Percentiles rank a stretch among this genome's conserved stretches.
Conservation (phyloP, 2,113 vertebrate species). For the Macrotis lagotis region DNA sequence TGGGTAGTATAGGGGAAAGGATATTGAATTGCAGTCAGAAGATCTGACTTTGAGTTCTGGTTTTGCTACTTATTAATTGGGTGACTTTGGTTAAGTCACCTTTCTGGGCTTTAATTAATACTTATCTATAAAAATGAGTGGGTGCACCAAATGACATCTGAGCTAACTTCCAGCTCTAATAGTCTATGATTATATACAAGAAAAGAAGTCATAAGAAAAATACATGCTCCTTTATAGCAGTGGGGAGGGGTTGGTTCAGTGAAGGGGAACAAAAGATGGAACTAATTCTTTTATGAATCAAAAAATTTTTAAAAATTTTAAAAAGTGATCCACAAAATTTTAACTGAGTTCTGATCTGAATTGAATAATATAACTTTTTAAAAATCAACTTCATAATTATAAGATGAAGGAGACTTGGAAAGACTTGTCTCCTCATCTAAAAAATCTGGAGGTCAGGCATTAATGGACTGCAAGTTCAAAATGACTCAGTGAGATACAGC, state of each 20-base stretch:
- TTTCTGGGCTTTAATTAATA: neutral
- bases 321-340: too few species aligned
- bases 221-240: neutral
- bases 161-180: neutral
- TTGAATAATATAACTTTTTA: neutral
- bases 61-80: neutral
- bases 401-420: neutral
- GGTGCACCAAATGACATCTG: neutral
- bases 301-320: too few species aligned
- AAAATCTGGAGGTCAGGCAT: neutral
- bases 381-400: neutral
- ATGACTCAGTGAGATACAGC: neutral
- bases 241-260: neutral
- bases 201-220: neutral
- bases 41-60: neutral
- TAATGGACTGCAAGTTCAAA: neutral
- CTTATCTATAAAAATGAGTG: neutral
- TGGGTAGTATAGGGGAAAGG: neutral
- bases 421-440: neutral
- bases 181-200: neutral
- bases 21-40: neutral
- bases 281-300: neutral
- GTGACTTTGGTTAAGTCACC: neutral
- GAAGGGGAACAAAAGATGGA: neutral
- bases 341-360: neutral